These are phyloP conservation scores for Melipona quadrifasciata DNA, from an alignment of 1,140 invertebrate genomes.

Conservation along the genomic window DNA sequence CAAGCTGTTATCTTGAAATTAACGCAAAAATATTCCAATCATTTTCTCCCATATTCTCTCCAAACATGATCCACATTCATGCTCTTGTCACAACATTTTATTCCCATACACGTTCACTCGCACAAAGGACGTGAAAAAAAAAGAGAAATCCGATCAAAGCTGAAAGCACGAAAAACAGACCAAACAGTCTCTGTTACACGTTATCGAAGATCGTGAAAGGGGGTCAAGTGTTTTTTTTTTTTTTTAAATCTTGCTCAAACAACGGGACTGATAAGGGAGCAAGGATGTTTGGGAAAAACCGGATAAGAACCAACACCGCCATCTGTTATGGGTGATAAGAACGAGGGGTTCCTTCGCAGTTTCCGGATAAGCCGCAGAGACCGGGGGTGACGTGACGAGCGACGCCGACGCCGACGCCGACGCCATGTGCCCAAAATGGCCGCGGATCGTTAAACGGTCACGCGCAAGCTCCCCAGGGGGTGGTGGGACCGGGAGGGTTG, in stretches of 20 bases:
- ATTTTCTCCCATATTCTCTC: no score
- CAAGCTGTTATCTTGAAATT: no score
- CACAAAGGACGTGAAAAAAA: background rate
- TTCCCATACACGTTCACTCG: background rate
- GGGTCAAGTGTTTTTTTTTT: background rate
- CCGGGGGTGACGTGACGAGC: constrained; percentile 70
- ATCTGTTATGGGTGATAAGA: constrained; percentile 76
- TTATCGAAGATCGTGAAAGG: background rate
- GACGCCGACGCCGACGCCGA: constrained; percentile 68
- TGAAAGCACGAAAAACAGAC: background rate
- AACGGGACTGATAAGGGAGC: background rate
- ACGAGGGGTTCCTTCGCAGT: constrained; percentile 72
- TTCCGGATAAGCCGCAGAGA: constrained; percentile 75
- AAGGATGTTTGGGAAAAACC: constrained; percentile 39
- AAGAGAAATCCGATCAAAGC: background rate
- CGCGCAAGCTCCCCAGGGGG: constrained; percentile 69
- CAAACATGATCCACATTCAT: background rate
- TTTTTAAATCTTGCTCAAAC: no score
- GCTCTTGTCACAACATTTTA: background rate
- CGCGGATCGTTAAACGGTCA: constrained; percentile 69
- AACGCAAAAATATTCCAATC: background rate
- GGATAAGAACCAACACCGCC: constrained; percentile 70
- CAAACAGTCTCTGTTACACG: no score
- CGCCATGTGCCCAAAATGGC: constrained; percentile 78
- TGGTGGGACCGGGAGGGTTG: constrained; percentile 56